phyloP scores from a whole-genome alignment of 2,113 vertebrate species.

The Tetrax tetrax region DNA sequence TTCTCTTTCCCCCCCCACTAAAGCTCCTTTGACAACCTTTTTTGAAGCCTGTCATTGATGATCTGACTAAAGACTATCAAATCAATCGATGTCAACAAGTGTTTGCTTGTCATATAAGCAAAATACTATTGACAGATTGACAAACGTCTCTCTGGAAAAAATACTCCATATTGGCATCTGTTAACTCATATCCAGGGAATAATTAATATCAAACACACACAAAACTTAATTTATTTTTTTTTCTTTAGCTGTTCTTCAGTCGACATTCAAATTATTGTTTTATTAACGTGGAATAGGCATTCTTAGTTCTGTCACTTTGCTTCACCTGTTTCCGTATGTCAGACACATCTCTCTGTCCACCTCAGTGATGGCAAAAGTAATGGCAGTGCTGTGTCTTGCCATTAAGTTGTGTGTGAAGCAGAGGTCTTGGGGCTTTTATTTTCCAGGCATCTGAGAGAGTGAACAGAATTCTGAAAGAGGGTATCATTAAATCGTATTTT shows the following conservation, averaged over 20 bases:
- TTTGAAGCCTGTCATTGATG: neutral
- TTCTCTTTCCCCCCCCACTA: neutral
- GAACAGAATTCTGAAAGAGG: constrained; percentile 24
- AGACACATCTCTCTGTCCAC: neutral
- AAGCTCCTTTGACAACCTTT: neutral
- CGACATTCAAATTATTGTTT: neutral
- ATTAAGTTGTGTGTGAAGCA: neutral
- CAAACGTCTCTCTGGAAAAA: neutral
- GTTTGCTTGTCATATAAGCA: constrained; percentile 12
- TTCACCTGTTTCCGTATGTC: constrained; percentile 10
- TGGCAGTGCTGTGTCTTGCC: neutral
- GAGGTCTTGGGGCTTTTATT: constrained; percentile 5
- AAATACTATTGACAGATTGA: constrained; percentile 21
- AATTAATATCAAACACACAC: neutral
- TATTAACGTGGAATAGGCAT: neutral
- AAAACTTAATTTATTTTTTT: neutral
- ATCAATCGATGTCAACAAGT: constrained; percentile 32
- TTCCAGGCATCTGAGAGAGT: neutral
- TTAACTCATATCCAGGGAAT: neutral
- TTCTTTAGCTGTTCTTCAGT: neutral
- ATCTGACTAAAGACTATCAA: neutral
- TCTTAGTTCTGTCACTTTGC: constrained; percentile 3
- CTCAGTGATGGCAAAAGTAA: neutral
- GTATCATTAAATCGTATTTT: constrained; percentile 50
- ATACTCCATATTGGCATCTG: neutral